phyloP scores from a whole-genome alignment of 2,888 invertebrate genomes.

The Coenonympha arcania region DNA sequence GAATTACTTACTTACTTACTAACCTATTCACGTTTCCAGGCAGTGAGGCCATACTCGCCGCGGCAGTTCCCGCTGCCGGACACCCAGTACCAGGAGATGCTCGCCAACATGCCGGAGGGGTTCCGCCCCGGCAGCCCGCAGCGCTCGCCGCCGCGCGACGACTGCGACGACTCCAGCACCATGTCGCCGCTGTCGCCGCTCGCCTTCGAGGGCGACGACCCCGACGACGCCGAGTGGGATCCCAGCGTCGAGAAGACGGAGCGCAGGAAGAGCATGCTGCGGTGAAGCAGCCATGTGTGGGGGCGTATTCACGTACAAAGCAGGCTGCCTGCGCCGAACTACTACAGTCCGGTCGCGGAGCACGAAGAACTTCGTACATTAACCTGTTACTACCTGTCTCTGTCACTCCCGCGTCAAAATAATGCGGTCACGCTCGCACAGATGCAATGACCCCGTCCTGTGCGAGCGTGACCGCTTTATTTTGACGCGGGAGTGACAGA shows the following conservation, averaged over 20 bases:
- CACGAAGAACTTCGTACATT: too few species aligned
- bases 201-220: slow-evolving; percentile 82
- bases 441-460: too few species aligned
- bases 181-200: slow-evolving; percentile 48
- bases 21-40: slow-evolving; percentile 46
- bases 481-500: too few species aligned
- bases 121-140: slow-evolving; percentile 52
- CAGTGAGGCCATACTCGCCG: slow-evolving; percentile 82
- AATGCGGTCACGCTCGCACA: too few species aligned
- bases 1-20: too few species aligned
- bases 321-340: too few species aligned
- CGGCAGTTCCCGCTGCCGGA: slow-evolving; percentile 83
- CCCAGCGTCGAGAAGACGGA: slow-evolving; percentile 55
- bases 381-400: too few species aligned
- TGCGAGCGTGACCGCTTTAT: too few species aligned
- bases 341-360: too few species aligned
- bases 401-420: too few species aligned
- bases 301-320: too few species aligned
- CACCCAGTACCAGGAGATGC: slow-evolving; percentile 79
- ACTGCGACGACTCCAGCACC: slow-evolving; percentile 37
- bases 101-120: slow-evolving; percentile 79
- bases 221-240: slow-evolving; percentile 90
- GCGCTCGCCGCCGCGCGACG: slow-evolving; percentile 26
- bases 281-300: slow-evolving; percentile 34
- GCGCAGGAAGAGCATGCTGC: slow-evolving; percentile 44